These are phyloP conservation scores for Lycocerus yunnanus DNA, from an alignment of 2,888 invertebrate genomes.

Conservation along the genomic window DNA sequence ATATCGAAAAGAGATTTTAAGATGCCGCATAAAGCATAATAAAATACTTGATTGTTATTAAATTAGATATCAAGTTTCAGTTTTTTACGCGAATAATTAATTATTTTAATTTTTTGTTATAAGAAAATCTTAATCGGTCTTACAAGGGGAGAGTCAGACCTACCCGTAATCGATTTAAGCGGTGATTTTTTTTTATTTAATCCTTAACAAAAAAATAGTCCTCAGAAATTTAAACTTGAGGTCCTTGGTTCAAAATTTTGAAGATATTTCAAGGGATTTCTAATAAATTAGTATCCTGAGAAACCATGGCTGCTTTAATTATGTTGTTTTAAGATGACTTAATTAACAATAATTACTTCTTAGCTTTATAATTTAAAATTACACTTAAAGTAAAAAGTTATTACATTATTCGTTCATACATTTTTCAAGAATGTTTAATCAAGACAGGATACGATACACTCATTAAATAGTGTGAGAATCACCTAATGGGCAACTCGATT, in stretches of 20 bases:
- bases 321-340: no score
- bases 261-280: no score
- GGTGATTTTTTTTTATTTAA: no score
- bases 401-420: not conserved
- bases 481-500: slow-evolving; percentile 24
- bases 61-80: not conserved
- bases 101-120: no score
- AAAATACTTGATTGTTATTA: not conserved
- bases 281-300: no score
- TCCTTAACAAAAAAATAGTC: no score
- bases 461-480: slow-evolving; percentile 26
- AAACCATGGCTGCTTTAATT: no score
- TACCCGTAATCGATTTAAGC: no score
- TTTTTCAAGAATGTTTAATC: not conserved
- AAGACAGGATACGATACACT: slow-evolving; percentile 9
- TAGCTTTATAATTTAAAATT: not conserved
- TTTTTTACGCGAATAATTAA: not conserved
- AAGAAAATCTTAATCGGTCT: no score
- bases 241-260: no score
- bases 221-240: no score
- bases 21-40: not conserved
- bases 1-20: not conserved
- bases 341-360: not conserved
- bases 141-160: no score
- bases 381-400: not conserved